Percentiles rank a stretch among this genome's conserved stretches.
These are phyloP conservation scores for Ceyx melanurus DNA, from an alignment of 2,113 vertebrate species.

Conservation along the genomic window DNA sequence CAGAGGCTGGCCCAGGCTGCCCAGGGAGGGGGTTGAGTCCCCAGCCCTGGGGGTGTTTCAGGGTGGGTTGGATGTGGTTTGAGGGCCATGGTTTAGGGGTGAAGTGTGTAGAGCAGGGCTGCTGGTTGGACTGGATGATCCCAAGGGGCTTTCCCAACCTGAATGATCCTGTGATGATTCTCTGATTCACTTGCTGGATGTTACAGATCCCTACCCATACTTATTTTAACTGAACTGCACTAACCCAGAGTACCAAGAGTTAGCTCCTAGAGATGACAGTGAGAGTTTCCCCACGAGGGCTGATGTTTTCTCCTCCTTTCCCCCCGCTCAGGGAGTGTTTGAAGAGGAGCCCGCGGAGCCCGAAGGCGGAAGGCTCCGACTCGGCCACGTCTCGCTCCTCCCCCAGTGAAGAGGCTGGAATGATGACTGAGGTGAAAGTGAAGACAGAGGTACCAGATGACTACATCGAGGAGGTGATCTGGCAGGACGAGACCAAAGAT, in stretches of 20 bases:
- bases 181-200: background rate
- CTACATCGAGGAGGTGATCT: constrained; percentile 79
- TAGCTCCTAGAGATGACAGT: background rate
- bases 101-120: too few relatives aligned
- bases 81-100: too few relatives aligned
- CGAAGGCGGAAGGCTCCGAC: constrained; percentile 72
- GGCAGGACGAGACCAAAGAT: constrained; percentile 82
- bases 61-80: too few relatives aligned
- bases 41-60: too few relatives aligned
- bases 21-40: too few relatives aligned
- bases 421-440: constrained; percentile 80
- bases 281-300: background rate
- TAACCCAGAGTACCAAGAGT: background rate
- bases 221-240: background rate
- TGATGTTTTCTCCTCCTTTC: constrained; percentile 8
- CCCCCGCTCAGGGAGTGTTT: constrained; percentile 71
- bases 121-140: too few relatives aligned
- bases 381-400: constrained; percentile 67
- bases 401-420: constrained; percentile 74
- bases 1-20: too few relatives aligned
- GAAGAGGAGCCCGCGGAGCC: constrained; percentile 74
- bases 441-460: constrained; percentile 85
- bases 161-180: too few relatives aligned
- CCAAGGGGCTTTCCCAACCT: too few relatives aligned
- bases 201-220: background rate